Percentiles rank a stretch among this genome's conserved stretches.
Conservation (phyloP, 2,113 vertebrate genomes). For the Stigmatopora argus region DNA sequence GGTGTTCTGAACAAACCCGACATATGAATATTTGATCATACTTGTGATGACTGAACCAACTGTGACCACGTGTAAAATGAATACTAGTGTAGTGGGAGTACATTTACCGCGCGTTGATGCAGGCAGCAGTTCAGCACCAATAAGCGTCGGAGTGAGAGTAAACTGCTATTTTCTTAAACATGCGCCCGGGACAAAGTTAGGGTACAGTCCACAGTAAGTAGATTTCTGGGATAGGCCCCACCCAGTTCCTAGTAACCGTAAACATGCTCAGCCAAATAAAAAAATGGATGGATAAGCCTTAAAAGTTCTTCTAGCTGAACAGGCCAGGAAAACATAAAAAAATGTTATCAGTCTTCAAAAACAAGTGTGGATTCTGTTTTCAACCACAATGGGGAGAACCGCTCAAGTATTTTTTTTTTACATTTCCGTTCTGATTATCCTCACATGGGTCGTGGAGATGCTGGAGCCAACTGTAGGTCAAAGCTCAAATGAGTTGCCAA, state of each 20-base stretch:
- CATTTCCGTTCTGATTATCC: no score
- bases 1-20: not conserved
- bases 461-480: no score
- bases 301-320: not conserved
- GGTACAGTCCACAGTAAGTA: not conserved
- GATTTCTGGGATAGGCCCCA: no score
- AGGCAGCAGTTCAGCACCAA: not conserved
- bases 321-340: not conserved
- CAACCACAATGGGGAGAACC: no score
- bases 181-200: not conserved
- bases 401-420: no score
- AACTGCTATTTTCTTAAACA: not conserved
- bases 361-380: no score
- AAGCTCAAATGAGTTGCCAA: no score
- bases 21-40: not conserved
- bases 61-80: not conserved
- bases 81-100: not conserved
- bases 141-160: not conserved
- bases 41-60: not conserved
- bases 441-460: no score
- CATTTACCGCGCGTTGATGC: not conserved
- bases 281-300: not conserved
- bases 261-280: not conserved
- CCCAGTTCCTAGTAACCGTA: no score
- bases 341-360: no score